phyloP scores from a whole-genome alignment of 2,797 vertebrate genomes.

The Valencia hispanica region DNA sequence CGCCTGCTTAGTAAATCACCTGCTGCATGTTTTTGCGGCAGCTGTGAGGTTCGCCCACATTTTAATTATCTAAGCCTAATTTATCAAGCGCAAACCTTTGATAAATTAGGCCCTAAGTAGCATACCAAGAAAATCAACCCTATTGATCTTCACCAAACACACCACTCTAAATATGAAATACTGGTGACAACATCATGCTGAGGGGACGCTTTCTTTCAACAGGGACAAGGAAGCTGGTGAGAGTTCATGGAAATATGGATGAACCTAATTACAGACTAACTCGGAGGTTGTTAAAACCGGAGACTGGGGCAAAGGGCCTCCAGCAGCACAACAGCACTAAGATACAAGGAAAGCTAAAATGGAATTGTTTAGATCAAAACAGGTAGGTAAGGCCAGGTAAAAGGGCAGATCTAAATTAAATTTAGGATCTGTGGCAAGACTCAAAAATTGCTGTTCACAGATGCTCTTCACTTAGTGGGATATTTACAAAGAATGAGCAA shows the following conservation, averaged over 20 bases:
- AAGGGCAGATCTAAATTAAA: neutral
- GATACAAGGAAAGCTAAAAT: neutral
- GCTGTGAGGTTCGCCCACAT: no score
- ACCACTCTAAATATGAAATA: neutral
- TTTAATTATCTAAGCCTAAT: no score
- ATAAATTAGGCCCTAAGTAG: no score
- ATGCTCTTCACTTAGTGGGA: neutral
- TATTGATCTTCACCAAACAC: neutral
- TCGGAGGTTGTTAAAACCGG: neutral
- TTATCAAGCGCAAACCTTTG: no score
- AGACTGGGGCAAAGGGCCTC: neutral
- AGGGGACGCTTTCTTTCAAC: neutral
- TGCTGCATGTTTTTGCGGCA: no score
- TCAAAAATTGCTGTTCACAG: neutral
- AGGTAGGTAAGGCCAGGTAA: neutral
- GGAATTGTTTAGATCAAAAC: constrained; percentile 3
- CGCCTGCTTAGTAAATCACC: no score
- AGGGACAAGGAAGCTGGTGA: no score
- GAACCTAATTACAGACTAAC: neutral
- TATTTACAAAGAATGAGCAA: neutral
- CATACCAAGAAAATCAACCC: neutral
- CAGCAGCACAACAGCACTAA: neutral
- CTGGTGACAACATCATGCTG: neutral
- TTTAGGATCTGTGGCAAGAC: neutral
- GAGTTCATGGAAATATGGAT: neutral